Base-by-base conservation (phyloP, 2,797 vertebrate genomes). In the Neopelma chrysocephalum region DNA sequence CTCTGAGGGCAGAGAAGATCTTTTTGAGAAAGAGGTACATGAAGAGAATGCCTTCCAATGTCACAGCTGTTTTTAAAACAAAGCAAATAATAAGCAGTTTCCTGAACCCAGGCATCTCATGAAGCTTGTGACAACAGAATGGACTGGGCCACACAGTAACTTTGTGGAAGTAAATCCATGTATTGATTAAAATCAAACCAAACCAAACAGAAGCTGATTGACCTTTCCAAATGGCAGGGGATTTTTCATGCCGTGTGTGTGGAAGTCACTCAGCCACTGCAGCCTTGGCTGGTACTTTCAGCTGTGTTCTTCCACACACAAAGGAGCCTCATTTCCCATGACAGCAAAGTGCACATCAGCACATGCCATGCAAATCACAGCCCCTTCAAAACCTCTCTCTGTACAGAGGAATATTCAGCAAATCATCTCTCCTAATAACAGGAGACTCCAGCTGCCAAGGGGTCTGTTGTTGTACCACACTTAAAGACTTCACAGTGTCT, bases 321-420 rank as follows among this genome's bases (percentile, higher is more conserved):
- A 68, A 94, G 75, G 50, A 83, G 68, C 60, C 15, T 25, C 36
- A 0, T 71, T 92, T 57, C 29, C 75, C 64, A 2, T 38, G 78
- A 61, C 50, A 77, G 70, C 72, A 87, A 93, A 85, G 21, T 61
- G 91, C 71, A 66, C 54, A 77, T 92, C 87, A 96, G 87, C 90
- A 80, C 42, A 40, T 15, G 61, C 57, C 54, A 48, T 94, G 91
- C 53, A 88, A 82, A 89, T 91, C 15, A 2, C 45, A 58, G 34
- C 82, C 91, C 15, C 84, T 91, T 72, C 50, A 87, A 93, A 36
- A 25, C 51, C 51, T 53, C 71, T 58, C 56, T 54, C 57, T 77
- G 38, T 6, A 1, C 21, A 48, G 22, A 65, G 53, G 45, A 86
- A 65, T 25, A 58, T 77, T 87, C 81, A 93, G 85, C 10, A 47